Evolutionary conservation across 2,888 invertebrate genomes (phyloP).

Genomic region (Congeria kusceri): DNA sequence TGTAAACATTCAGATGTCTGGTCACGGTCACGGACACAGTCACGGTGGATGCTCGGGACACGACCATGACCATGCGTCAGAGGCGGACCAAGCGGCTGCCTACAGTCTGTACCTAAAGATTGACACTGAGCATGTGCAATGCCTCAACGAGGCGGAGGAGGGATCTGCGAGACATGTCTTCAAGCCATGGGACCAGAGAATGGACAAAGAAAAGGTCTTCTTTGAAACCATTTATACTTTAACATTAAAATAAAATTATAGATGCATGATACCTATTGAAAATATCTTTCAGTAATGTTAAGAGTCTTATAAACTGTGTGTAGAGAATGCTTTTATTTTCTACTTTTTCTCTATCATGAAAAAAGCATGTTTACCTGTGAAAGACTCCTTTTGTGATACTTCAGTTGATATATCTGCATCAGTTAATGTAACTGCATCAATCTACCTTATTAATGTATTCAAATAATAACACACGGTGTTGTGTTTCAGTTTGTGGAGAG

Average conservation of each 20-base stretch:
- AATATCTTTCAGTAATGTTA: neutral
- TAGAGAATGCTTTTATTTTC: neutral
- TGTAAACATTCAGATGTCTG: too few species aligned
- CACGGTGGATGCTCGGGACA: constrained; percentile 65
- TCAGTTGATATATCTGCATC: too few species aligned
- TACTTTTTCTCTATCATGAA: neutral
- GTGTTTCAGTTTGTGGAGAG: constrained; percentile 94
- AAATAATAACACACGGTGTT: neutral
- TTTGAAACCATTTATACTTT: neutral
- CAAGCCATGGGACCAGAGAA: constrained; percentile 95
- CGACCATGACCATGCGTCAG: constrained; percentile 73
- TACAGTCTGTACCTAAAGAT: constrained; percentile 96
- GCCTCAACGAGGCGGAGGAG: constrained; percentile 95
- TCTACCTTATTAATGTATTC: too few species aligned
- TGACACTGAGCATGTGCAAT: constrained; percentile 93
- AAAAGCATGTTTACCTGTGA: too few species aligned
- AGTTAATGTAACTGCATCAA: too few species aligned
- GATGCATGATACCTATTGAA: neutral
- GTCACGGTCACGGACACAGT: constrained; percentile 76
- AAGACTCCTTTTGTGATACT: too few species aligned
- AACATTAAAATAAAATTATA: too few species aligned
- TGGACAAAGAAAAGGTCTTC: constrained; percentile 91
- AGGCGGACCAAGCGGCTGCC: constrained; percentile 89
- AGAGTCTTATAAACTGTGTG: neutral
- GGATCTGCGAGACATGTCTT: constrained; percentile 95